Base-by-base conservation (phyloP, 1,140 invertebrate species). In the Melanaphis sacchari region DNA sequence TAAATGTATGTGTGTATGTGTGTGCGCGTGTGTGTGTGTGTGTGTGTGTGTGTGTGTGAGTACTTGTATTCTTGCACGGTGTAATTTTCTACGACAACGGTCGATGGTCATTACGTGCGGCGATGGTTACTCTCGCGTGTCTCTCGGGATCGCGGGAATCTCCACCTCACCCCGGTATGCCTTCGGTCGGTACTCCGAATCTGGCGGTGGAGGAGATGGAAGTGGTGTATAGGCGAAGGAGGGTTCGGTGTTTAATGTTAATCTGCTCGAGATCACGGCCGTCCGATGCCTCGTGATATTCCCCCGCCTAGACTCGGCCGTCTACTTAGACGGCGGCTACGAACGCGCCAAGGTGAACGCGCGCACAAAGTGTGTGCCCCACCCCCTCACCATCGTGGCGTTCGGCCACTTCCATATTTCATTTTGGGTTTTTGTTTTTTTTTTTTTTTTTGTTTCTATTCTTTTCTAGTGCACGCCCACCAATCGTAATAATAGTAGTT, bases 231-330 rank as follows among this genome's bases (percentile, higher is more conserved):
- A 82, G 22, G 41, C 0, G 81, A 43, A 38, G 76, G 22, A 46
- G 90, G 26, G 41, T 38, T n/a, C 36, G 54, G 90, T 81, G 59
- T 85, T 43, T 93, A 85, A 85, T 52, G 81, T 49, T 84, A 84
- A 93, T 85, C 91, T 54, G 81, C 91, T 40, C 91, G 91, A 93
- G 91, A 93, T 93, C 91, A 93, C 91, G 91, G 91, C 76, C 91
- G 91, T 93, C 91, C 91, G 91, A 93, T 93, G 91, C 91, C 91
- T 93, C 81, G 81, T 93, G 81, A 92, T 82, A 90, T 91, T 91
- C 40, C 90, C 18, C 40, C 40, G 52, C 52, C 84, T 85, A 41
- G 82, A 7, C 84, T 26, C 84, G 26, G 18, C 84, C 84, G 11
- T n/a, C 59, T 76, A 76, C 59, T 76, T 76, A 18, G 59, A n/a